phyloP scores from a whole-genome alignment of 2,888 invertebrate species.

The Plemyria rubiginata region DNA sequence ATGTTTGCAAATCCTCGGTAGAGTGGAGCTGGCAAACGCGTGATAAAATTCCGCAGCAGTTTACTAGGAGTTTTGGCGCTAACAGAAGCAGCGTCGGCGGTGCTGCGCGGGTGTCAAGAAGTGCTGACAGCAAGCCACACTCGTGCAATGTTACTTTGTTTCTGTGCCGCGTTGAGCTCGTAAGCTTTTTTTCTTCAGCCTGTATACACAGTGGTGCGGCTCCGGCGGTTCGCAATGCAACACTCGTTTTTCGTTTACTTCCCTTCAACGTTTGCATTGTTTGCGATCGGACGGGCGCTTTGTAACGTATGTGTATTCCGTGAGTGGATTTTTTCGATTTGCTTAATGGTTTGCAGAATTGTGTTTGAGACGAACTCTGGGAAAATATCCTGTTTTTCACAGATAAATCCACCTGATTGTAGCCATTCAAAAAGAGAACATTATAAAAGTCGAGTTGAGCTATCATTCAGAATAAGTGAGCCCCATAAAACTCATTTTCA shows the following conservation, averaged over 20 bases:
- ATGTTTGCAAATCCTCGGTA: slow-evolving; percentile 61
- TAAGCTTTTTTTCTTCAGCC: slow-evolving; percentile 52
- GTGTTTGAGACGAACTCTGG: slow-evolving; percentile 41
- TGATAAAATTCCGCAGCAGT: slow-evolving; percentile 64
- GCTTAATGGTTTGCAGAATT: slow-evolving; percentile 57
- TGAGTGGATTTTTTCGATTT: slow-evolving; percentile 57
- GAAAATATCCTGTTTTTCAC: slow-evolving; percentile 34
- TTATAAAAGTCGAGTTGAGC: slow-evolving; percentile 67
- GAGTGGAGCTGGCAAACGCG: slow-evolving; percentile 50
- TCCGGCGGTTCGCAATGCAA: slow-evolving; percentile 62
- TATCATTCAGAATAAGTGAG: slow-evolving; percentile 73
- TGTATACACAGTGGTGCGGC: slow-evolving; percentile 38
- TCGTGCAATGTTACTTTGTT: slow-evolving; percentile 45
- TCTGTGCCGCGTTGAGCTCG: slow-evolving; percentile 37
- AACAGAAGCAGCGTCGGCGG: slow-evolving; percentile 37
- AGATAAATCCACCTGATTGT: slow-evolving; percentile 46
- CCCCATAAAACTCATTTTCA: slow-evolving; percentile 77
- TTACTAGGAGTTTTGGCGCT: slow-evolving; percentile 61
- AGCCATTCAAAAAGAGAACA: slow-evolving; percentile 68
- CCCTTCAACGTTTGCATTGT: slow-evolving; percentile 65
- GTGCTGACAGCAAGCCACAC: slow-evolving; percentile 56
- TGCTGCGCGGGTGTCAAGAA: slow-evolving; percentile 53
- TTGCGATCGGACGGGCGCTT: slow-evolving; percentile 61
- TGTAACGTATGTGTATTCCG: slow-evolving; percentile 56
- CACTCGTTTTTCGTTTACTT: slow-evolving; percentile 68